Conservation (phyloP, 2,888 invertebrate species). For the Drosophila kanekoi region DNA sequence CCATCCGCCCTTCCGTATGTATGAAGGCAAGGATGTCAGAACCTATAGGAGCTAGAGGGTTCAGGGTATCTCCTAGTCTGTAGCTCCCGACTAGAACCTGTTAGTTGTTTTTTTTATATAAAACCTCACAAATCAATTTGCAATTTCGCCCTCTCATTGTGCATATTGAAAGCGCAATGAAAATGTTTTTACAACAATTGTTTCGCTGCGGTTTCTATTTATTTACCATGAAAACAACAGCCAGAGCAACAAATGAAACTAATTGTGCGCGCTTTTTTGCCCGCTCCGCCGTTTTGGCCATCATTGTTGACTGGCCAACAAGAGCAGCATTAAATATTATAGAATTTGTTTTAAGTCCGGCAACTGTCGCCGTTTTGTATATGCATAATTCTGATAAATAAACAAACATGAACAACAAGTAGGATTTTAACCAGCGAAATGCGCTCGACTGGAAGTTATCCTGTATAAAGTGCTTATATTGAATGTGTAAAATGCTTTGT, state of each 20-base stretch:
- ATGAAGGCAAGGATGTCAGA: no score
- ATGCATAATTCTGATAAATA: slow-evolving; percentile 2
- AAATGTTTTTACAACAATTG: slow-evolving; percentile 66
- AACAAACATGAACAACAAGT: neutral
- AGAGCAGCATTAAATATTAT: slow-evolving; percentile 39
- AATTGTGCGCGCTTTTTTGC: slow-evolving; percentile 31
- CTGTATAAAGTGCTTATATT: neutral
- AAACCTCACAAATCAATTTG: slow-evolving; percentile 79
- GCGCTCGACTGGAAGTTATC: slow-evolving; percentile 1
- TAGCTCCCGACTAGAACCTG: no score
- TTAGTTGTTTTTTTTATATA: slow-evolving; percentile 19
- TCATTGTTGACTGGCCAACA: slow-evolving; percentile 34
- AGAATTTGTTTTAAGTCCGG: slow-evolving; percentile 32
- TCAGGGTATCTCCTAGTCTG: no score
- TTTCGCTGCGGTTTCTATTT: slow-evolving; percentile 72
- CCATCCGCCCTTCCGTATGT: no score
- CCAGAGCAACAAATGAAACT: slow-evolving; percentile 16
- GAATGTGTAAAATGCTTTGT: no score
- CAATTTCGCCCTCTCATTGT: slow-evolving; percentile 62
- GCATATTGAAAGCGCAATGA: slow-evolving; percentile 45
- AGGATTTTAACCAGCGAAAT: neutral
- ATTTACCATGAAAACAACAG: slow-evolving; percentile 45
- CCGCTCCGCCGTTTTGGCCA: slow-evolving; percentile 1
- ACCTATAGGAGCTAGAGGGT: no score
- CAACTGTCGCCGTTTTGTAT: slow-evolving; percentile 43